A percentile compares a stretch with the other conserved stretches of the same genome.
phyloP scores from a whole-genome alignment of 2,113 vertebrate species.

The Pangasianodon gigas region DNA sequence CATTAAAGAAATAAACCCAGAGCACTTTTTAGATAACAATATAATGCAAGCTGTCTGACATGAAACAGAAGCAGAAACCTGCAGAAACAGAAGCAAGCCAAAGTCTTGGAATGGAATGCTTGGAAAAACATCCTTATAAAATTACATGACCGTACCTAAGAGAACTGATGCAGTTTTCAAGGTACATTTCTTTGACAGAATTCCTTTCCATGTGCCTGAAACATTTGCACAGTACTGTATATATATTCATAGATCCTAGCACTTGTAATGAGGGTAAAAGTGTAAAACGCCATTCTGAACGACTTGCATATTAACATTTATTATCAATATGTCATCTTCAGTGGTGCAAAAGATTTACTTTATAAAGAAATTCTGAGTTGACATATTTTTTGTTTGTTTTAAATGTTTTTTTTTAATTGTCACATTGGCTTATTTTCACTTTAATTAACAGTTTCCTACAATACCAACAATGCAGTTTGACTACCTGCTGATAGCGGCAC shows the following conservation, averaged over 20 bases:
- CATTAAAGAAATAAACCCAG: too few relatives aligned
- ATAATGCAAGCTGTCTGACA: background rate
- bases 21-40: too few relatives aligned
- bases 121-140: background rate
- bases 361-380: background rate
- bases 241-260: background rate
- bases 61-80: background rate
- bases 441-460: background rate
- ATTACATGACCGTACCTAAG: background rate
- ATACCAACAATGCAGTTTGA: background rate
- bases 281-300: background rate
- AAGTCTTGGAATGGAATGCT: background rate
- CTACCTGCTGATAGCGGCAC: background rate
- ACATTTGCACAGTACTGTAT: background rate
- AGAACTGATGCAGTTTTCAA: background rate
- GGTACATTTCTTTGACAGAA: background rate
- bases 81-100: background rate
- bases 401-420: background rate
- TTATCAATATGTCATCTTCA: background rate
- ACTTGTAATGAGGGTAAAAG: background rate
- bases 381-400: background rate
- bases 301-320: background rate
- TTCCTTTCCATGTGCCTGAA: background rate
- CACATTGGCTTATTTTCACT: background rate
- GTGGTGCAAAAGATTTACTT: background rate